Evolutionary conservation across 2,888 invertebrate species (phyloP).

Genomic region (Melangyna quadrimaculata): DNA sequence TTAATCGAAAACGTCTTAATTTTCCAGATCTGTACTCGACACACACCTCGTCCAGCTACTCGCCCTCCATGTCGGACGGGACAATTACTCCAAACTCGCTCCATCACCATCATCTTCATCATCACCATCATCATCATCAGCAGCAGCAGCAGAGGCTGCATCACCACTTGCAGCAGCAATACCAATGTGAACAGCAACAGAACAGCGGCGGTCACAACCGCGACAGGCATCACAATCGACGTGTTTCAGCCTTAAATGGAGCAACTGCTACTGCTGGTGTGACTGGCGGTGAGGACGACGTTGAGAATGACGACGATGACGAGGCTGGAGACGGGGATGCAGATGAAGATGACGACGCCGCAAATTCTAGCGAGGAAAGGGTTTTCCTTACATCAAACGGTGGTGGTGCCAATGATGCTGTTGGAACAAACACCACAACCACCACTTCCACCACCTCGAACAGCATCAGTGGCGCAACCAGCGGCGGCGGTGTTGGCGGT

Average conservation of each 20-base stretch:
- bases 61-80: constrained; percentile 81
- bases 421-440: constrained; percentile 52
- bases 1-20: constrained; percentile 68
- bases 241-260: constrained; percentile 70
- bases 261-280: constrained; percentile 62
- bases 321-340: constrained; percentile 36
- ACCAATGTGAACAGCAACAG: constrained; percentile 68
- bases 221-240: constrained; percentile 72
- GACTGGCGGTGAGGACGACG: constrained; percentile 62
- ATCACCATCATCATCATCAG: constrained; percentile 69
- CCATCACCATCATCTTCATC: constrained; percentile 74
- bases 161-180: constrained; percentile 53
- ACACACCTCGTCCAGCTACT: constrained; percentile 81
- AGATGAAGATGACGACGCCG: constrained; percentile 70
- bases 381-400: constrained; percentile 63
- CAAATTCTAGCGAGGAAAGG: constrained; percentile 67
- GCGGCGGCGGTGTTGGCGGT: constrained; percentile 73
- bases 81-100: constrained; percentile 80
- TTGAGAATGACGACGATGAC: constrained; percentile 51
- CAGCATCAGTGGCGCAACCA: constrained; percentile 75
- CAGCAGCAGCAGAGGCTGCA: constrained; percentile 71
- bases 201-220: constrained; percentile 61
- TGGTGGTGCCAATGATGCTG: constrained; percentile 70
- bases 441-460: constrained; percentile 47
- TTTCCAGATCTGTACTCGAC: constrained; percentile 80